Base-by-base conservation (phyloP, 2,888 invertebrate species). In the Tanypteryx hageni region DNA sequence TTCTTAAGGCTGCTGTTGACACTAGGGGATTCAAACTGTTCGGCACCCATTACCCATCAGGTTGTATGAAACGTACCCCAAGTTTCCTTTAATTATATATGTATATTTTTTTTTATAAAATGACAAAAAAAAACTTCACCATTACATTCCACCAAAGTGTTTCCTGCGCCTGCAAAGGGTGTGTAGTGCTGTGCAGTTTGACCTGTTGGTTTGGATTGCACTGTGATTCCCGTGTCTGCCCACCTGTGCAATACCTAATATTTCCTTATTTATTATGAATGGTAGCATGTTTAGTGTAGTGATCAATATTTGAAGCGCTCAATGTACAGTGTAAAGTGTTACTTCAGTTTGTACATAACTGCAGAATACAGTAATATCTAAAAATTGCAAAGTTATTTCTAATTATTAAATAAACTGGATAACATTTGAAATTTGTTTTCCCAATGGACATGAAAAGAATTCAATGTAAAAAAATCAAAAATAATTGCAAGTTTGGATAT, bases 1-100 rank as follows among this genome's bases (percentile, higher is more conserved):
- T 92, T 92, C 89, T 89, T 89, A 89, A 64, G 89, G 89, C 89
- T 94, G 94, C 94, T 94, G 94, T 93, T 94, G 93, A 89, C 64
- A 56, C 89, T 64, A 89, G 89, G 89, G 89, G 89, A 89, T 89
- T 89, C 89, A 89, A 89, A 89, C 89, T 89, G 89, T 89, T 89
- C 64, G 89, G 89, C 89, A 89, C 89, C 64, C 89, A 64, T 89
- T 44, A 68, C 89, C 89, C 89, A 64, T 89, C 89, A 68, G 89
- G 89, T 89, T 89, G 89, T 89, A 89, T 68, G 89, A 68, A 89
- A 89, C 89, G n/a, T 68, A 89, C 89, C 89, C 89, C 89, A 83
- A 57, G 44, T 93, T 92, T 93, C 93, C 93, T 92, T 93, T 92
- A 92, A 92, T 93, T 92, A 92, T 92, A 92, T 93, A 84, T 86